Evolutionary conservation across 1,140 invertebrate species (phyloP).

Genomic region (Diorhabda elongata): DNA sequence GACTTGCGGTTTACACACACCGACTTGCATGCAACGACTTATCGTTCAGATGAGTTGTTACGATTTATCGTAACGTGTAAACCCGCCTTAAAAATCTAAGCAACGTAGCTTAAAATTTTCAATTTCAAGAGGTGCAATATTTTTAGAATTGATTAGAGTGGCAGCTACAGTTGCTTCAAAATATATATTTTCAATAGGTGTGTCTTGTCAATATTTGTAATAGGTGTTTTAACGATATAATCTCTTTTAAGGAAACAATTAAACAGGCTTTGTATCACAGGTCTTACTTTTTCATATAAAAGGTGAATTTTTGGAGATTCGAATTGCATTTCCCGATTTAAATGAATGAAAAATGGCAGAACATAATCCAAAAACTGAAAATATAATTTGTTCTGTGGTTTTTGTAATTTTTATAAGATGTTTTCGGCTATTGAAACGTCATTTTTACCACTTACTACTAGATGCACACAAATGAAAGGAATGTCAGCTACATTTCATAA

Average conservation of each 20-base stretch:
- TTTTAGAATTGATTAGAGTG: too few relatives aligned
- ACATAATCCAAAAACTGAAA: constrained; percentile 16
- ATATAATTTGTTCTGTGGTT: constrained; percentile 7
- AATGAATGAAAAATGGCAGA: constrained; percentile 16
- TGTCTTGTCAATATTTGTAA: not conserved
- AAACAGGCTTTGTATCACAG: not conserved
- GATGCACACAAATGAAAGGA: constrained; percentile 31
- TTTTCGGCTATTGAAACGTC: not conserved
- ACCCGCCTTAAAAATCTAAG: too few relatives aligned
- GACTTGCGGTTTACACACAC: too few relatives aligned
- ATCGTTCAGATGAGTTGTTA: too few relatives aligned
- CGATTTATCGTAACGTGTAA: too few relatives aligned
- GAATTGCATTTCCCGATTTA: constrained; percentile 20
- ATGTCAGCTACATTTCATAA: constrained; percentile 37
- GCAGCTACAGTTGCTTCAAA: too few relatives aligned
- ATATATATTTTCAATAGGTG: too few relatives aligned
- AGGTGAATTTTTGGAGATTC: constrained; percentile 16
- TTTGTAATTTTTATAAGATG: constrained; percentile 4
- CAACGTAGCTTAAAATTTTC: too few relatives aligned
- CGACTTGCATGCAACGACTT: too few relatives aligned
- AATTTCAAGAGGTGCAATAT: too few relatives aligned
- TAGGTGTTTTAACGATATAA: not conserved
- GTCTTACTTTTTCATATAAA: not conserved
- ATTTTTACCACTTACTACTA: constrained; percentile 5
- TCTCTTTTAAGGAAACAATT: constrained; percentile 2